These are phyloP conservation scores for Ictidomys tridecemlineatus DNA, from an alignment of 2,113 vertebrate species.

Conservation along the genomic window DNA sequence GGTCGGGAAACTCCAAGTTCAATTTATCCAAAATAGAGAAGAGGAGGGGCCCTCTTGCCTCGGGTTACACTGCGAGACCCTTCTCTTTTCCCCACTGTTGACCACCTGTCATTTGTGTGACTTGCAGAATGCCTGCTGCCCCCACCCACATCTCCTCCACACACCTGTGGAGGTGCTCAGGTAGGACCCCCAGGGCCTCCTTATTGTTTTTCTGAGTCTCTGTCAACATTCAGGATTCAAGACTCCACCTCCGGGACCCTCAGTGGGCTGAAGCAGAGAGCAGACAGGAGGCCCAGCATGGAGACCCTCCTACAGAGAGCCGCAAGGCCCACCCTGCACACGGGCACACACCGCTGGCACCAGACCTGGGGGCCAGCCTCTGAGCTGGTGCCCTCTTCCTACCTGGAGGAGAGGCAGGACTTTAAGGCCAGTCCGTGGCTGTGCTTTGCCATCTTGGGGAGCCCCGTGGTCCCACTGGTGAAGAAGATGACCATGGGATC, in stretches of 20 bases:
- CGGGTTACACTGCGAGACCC: neutral
- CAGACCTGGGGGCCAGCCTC: neutral
- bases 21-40: neutral
- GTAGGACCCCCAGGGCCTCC: neutral
- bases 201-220: neutral
- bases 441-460: conserved; percentile 91
- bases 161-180: neutral
- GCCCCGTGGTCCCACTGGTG: conserved; percentile 92
- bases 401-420: conserved; percentile 74
- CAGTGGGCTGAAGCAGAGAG: neutral
- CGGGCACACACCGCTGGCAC: neutral
- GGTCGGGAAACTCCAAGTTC: neutral
- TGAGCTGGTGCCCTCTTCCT: neutral
- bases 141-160: neutral
- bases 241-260: neutral
- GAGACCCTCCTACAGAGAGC: neutral
- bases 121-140: neutral
- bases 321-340: neutral
- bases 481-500: conserved; percentile 92
- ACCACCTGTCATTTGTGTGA: neutral
- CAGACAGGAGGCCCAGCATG: neutral
- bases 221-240: neutral
- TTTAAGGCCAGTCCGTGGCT: conserved; percentile 74
- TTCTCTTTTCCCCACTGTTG: neutral
- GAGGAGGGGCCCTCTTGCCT: neutral